Evolutionary conservation across 2,888 invertebrate genomes (phyloP).

Genomic region (Cephus nigrinus): DNA sequence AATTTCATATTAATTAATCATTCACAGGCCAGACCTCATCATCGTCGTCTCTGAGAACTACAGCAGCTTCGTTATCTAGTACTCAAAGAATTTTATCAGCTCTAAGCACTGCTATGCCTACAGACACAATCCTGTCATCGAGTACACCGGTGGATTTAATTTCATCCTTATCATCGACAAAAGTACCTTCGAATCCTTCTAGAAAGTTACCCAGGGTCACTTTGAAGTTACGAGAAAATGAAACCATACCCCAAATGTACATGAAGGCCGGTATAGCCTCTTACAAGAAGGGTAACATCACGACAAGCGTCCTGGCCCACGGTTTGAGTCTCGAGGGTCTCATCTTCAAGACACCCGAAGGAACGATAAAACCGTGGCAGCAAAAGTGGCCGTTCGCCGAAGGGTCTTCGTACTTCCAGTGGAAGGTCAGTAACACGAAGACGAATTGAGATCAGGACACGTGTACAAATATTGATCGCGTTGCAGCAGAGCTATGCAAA

Average conservation of each 20-base stretch:
- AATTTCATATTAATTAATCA: neutral
- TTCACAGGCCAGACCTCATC: neutral
- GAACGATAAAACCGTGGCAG: slow-evolving; percentile 70
- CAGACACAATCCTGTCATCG: neutral
- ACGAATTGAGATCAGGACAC: slow-evolving; percentile 7
- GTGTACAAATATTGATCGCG: slow-evolving; percentile 43
- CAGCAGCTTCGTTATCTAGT: neutral
- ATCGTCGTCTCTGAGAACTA: neutral
- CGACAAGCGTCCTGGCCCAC: slow-evolving; percentile 53
- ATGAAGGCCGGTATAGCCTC: slow-evolving; percentile 56
- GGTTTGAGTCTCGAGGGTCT: slow-evolving; percentile 54
- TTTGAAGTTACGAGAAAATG: slow-evolving; percentile 50
- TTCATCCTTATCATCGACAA: slow-evolving; percentile 4
- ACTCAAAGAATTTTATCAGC: neutral
- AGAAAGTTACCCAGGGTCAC: slow-evolving; percentile 49
- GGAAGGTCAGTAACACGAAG: slow-evolving; percentile 68
- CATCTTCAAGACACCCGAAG: slow-evolving; percentile 55
- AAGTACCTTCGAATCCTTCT: slow-evolving; percentile 4
- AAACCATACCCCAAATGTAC: slow-evolving; percentile 56
- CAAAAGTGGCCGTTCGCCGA: slow-evolving; percentile 76
- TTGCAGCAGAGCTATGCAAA: slow-evolving; percentile 42
- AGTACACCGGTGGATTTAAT: neutral
- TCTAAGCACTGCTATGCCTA: neutral
- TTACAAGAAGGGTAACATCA: slow-evolving; percentile 57
- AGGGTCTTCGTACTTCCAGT: slow-evolving; percentile 75